Percentiles rank a stretch among this genome's conserved stretches.
phyloP scores from a whole-genome alignment of 2,113 vertebrate genomes.

The Callionymus lyra region DNA sequence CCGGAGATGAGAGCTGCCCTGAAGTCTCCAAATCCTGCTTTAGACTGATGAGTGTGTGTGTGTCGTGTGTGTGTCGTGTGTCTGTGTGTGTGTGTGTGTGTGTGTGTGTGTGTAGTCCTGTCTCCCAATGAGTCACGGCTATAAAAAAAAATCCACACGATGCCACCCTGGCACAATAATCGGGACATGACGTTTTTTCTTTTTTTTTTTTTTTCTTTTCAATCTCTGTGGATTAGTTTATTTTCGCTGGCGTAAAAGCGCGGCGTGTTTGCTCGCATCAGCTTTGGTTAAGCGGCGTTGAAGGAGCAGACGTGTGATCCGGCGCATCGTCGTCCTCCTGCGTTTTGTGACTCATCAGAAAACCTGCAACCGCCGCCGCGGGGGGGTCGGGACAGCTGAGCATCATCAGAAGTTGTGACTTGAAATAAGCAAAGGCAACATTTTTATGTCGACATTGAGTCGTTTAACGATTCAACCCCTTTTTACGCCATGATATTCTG shows the following conservation, averaged over 20 bases:
- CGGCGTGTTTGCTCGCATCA: slow-evolving; percentile 13
- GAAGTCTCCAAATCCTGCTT: slow-evolving; percentile 41
- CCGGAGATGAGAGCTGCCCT: slow-evolving; percentile 36
- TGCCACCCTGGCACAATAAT: slow-evolving; percentile 42
- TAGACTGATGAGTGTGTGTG: slow-evolving; percentile 5
- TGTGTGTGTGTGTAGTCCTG: slow-evolving; percentile 20
- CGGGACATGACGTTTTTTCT: slow-evolving; percentile 48
- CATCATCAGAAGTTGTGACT: slow-evolving; percentile 5
- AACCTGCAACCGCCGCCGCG: slow-evolving; percentile 8
- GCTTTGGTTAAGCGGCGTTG: slow-evolving; percentile 30
- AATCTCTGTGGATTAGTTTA: slow-evolving; percentile 49
- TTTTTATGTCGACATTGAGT: no score
- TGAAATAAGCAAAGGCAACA: no score
- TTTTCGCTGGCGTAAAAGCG: slow-evolving; percentile 35
- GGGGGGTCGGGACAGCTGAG: slow-evolving; percentile 2
- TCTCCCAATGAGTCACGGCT: slow-evolving; percentile 28
- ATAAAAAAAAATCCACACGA: slow-evolving; percentile 44
- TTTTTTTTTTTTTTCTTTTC: slow-evolving; percentile 50
- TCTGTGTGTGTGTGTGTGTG: slow-evolving; percentile 6
- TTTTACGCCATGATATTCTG: no score
- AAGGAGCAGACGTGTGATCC: slow-evolving; percentile 7
- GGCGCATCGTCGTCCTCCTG: slow-evolving; percentile 13
- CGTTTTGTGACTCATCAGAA: slow-evolving; percentile 32
- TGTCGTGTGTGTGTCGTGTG: slow-evolving; percentile 1
- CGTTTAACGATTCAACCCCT: no score